Conservation (phyloP, 2,113 vertebrate species). For the Ceratotherium simum region DNA sequence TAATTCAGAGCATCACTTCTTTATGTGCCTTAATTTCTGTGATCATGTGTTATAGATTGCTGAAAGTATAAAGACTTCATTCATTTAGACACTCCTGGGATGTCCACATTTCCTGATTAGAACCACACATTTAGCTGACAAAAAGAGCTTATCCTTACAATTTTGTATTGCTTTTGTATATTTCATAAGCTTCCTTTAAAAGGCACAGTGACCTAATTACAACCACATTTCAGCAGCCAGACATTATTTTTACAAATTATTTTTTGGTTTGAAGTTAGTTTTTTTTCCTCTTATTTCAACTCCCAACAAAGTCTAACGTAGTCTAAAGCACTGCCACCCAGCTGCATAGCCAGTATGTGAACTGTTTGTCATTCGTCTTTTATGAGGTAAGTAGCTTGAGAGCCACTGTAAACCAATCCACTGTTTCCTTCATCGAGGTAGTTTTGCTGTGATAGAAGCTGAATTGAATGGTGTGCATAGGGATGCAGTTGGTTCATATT, state of each 20-base stretch:
- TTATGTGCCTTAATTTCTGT: neutral
- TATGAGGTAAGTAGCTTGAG: slow-evolving; percentile 27
- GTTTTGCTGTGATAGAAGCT: neutral
- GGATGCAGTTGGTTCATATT: neutral
- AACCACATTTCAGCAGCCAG: slow-evolving; percentile 19
- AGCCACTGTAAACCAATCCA: neutral
- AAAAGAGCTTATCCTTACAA: neutral
- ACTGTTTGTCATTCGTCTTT: slow-evolving; percentile 20
- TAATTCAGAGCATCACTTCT: slow-evolving; percentile 27
- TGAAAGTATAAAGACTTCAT: slow-evolving; percentile 32
- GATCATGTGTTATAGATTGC: neutral
- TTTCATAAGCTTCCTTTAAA: slow-evolving; percentile 30
- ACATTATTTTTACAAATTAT: slow-evolving; percentile 55
- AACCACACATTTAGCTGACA: neutral
- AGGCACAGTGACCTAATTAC: neutral
- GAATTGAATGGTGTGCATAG: neutral
- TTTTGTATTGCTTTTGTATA: slow-evolving; percentile 33
- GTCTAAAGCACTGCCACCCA: neutral
- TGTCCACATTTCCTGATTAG: slow-evolving; percentile 51
- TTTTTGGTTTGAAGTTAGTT: slow-evolving; percentile 33
- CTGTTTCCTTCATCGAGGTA: neutral
- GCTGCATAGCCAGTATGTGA: neutral
- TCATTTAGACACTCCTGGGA: neutral
- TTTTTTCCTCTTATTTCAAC: neutral
- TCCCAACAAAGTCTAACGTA: slow-evolving; percentile 34